Evolutionary conservation across 2,888 invertebrate genomes (phyloP).

Genomic region (Sinhomidia bicolor): DNA sequence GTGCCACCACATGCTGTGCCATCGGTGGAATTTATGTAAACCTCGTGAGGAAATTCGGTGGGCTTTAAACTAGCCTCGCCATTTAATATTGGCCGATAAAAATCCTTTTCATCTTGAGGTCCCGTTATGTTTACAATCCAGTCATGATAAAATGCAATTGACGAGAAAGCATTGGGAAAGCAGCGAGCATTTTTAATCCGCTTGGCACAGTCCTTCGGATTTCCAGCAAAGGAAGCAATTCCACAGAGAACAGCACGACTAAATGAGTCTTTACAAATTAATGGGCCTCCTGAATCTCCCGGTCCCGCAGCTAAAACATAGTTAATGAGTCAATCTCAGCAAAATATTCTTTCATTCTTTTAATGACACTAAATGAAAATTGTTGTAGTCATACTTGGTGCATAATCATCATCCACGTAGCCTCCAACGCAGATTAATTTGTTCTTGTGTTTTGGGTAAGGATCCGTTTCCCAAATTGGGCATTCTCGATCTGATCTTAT

Average conservation of each 20-base stretch:
- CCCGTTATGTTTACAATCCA: conserved; percentile 64
- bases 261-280: conserved; percentile 55
- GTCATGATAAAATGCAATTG: conserved; percentile 54
- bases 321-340: no score
- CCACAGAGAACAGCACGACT: conserved; percentile 57
- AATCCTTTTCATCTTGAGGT: conserved; percentile 56
- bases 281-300: conserved; percentile 57
- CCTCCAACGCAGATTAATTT: conserved; percentile 63
- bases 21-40: conserved; percentile 64
- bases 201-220: conserved; percentile 52
- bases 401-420: conserved; percentile 64
- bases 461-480: conserved; percentile 63
- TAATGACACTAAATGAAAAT: neutral
- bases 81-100: conserved; percentile 58
- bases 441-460: conserved; percentile 57
- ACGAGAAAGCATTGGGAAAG: conserved; percentile 56
- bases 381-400: conserved; percentile 38
- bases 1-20: conserved; percentile 60
- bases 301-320: conserved; percentile 52
- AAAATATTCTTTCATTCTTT: neutral
- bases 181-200: conserved; percentile 55
- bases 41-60: conserved; percentile 58
- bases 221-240: conserved; percentile 57
- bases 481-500: conserved; percentile 62
- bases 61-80: conserved; percentile 22